Conservation (phyloP, 2,797 vertebrate genomes). For the Sebastes kiyomatsui region DNA sequence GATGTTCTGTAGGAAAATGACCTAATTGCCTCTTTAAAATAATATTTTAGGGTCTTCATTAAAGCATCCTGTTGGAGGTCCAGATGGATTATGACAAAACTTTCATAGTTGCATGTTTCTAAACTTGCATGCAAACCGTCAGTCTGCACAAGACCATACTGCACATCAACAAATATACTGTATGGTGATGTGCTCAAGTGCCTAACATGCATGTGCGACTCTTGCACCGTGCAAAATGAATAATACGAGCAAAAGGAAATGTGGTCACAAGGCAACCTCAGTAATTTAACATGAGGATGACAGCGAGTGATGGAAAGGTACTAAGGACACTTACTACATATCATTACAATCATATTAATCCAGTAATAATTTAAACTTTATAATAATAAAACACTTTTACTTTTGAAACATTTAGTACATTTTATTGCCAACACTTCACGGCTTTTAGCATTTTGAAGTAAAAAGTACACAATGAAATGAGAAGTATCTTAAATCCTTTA, state of each 20-base stretch:
- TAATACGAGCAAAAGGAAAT: not conserved
- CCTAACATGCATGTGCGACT: not conserved
- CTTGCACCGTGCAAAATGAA: not conserved
- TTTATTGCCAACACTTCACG: not conserved
- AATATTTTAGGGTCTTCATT: not conserved
- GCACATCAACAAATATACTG: not conserved
- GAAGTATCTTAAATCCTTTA: slow-evolving; percentile 37
- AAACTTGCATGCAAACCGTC: not conserved
- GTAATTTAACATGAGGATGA: not conserved
- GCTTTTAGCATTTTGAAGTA: not conserved
- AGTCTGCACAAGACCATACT: not conserved
- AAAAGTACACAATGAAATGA: slow-evolving; percentile 12
- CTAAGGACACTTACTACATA: not conserved
- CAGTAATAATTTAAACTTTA: not conserved
- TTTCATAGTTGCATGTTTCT: not conserved
- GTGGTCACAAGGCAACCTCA: not conserved
- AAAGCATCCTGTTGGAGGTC: not conserved
- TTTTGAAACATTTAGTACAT: not conserved
- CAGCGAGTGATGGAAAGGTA: not conserved
- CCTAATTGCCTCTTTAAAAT: not conserved
- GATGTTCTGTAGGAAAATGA: not conserved
- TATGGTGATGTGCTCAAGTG: not conserved
- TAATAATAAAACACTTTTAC: not conserved
- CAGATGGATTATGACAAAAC: not conserved
- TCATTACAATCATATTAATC: not conserved